Evolutionary conservation across 2,113 vertebrate species (phyloP).

Genomic region (Talpa occidentalis): DNA sequence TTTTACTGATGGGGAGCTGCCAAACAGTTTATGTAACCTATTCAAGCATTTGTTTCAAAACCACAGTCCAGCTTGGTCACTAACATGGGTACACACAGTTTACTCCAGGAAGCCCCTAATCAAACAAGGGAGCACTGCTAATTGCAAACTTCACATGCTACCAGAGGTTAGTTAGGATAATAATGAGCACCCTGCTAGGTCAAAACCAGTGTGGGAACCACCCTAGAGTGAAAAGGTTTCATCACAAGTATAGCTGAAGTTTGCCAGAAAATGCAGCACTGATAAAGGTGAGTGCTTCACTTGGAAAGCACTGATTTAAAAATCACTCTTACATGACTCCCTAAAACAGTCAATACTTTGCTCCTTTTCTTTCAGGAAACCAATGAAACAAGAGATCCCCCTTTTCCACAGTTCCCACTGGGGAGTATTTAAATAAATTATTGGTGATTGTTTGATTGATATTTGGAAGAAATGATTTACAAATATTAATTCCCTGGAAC

Average conservation of each 20-base stretch:
- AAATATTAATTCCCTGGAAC: background rate
- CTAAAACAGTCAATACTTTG: background rate
- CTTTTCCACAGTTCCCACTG: background rate
- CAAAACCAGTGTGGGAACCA: background rate
- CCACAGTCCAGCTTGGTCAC: background rate
- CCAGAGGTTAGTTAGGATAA: background rate
- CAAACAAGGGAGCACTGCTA: background rate
- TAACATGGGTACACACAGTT: too few relatives aligned
- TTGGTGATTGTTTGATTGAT: background rate
- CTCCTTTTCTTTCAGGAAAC: slow-evolving; percentile 31
- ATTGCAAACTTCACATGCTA: background rate
- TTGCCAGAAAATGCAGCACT: background rate
- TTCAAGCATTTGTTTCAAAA: background rate
- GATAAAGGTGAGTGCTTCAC: background rate
- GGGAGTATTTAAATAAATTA: background rate
- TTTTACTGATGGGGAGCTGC: background rate
- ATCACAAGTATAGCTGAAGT: background rate
- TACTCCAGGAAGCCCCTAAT: background rate
- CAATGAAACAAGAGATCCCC: background rate
- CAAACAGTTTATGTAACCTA: background rate
- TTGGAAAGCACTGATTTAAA: background rate
- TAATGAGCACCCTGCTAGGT: background rate
- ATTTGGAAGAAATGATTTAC: background rate
- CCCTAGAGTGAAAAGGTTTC: background rate
- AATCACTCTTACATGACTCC: background rate